Evolutionary conservation across 2,888 invertebrate genomes (phyloP).

Genomic region (Imbricaverruca yamaguchii): DNA sequence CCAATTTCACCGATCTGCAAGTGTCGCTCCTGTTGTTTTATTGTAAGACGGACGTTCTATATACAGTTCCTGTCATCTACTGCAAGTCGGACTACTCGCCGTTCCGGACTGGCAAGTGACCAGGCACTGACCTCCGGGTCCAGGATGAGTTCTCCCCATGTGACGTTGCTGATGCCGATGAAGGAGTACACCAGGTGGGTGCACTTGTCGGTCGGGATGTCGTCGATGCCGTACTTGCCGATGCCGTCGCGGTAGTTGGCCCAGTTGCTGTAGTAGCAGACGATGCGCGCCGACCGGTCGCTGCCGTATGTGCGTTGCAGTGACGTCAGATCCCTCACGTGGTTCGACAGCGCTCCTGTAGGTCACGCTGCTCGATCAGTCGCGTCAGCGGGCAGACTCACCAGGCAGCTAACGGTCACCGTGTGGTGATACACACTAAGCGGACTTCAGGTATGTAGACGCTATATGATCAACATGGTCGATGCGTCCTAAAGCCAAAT

Average conservation of each 20-base stretch:
- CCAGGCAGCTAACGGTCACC: no score
- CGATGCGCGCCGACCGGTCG: slow-evolving; percentile 28
- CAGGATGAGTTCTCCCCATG: slow-evolving; percentile 66
- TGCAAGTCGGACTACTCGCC: no score
- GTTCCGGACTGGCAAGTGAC: not conserved
- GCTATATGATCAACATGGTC: no score
- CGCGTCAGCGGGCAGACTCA: no score
- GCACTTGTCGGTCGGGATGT: slow-evolving; percentile 71
- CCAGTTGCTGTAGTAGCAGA: slow-evolving; percentile 69
- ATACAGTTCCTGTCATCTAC: no score
- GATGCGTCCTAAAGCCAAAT: no score
- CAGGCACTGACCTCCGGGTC: slow-evolving; percentile 59
- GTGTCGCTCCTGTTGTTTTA: no score
- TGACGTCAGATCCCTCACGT: not conserved
- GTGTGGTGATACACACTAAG: no score
- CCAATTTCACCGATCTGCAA: no score
- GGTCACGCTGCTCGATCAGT: not conserved
- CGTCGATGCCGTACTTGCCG: slow-evolving; percentile 73
- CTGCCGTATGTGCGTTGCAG: slow-evolving; percentile 2
- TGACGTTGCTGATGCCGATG: slow-evolving; percentile 70
- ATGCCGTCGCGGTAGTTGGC: slow-evolving; percentile 70
- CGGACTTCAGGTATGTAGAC: no score
- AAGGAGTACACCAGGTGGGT: slow-evolving; percentile 84
- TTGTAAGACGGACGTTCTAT: no score
- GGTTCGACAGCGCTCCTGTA: not conserved